Evolutionary conservation across 2,888 invertebrate genomes (phyloP).

Genomic region (Orgyia antiqua): DNA sequence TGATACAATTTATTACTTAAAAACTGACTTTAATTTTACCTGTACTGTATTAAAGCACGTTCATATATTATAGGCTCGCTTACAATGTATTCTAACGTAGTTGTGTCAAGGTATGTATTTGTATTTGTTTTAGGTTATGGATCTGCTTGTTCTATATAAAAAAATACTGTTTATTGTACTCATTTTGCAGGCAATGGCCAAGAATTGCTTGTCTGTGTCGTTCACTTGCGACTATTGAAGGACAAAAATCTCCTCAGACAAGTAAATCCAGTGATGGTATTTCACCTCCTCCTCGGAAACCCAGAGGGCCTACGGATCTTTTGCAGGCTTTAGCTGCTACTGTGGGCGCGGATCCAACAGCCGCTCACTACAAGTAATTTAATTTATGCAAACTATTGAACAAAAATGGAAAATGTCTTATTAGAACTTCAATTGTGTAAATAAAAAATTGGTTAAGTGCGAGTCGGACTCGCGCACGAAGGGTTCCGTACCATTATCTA

Average conservation of each 20-base stretch:
- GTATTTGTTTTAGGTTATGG: conserved; percentile 16
- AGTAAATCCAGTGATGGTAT: conserved; percentile 58
- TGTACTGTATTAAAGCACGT: too few species aligned
- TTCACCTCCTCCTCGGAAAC: conserved; percentile 82
- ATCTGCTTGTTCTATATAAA: not conserved
- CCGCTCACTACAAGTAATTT: conserved; percentile 87
- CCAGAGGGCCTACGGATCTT: conserved; percentile 89
- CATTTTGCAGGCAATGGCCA: conserved; percentile 50
- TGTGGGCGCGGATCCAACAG: conserved; percentile 87
- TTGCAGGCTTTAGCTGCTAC: conserved; percentile 88
- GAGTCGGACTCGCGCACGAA: too few species aligned
- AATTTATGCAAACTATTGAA: too few species aligned
- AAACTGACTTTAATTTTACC: too few species aligned
- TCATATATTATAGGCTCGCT: too few species aligned
- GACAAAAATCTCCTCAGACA: conserved; percentile 53
- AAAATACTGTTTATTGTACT: not conserved
- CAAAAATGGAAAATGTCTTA: too few species aligned
- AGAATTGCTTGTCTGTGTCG: conserved; percentile 54
- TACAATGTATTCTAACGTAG: conserved; percentile 46
- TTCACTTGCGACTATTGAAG: conserved; percentile 49
- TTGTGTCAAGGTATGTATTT: conserved; percentile 37
- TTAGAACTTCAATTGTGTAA: too few species aligned
- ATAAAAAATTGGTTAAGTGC: too few species aligned
- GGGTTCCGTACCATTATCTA: too few species aligned
- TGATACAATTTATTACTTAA: too few species aligned